A percentile compares a stretch with the other conserved stretches of the same genome.
Evolutionary conservation across 2,113 vertebrate species (phyloP).

Genomic region (Grallaria varia): DNA sequence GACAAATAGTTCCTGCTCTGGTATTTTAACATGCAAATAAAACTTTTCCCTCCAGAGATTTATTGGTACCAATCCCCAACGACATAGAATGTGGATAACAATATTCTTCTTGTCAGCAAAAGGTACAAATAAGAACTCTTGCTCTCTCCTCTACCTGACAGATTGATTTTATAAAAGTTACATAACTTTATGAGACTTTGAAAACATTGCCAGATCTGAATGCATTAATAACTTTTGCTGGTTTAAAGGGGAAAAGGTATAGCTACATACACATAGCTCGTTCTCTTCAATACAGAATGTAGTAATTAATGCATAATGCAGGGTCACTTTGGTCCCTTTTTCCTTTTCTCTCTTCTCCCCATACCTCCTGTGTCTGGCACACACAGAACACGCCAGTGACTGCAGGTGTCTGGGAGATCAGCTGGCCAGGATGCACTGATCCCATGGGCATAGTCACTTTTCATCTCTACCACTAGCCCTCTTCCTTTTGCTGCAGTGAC

Average conservation of each 20-base stretch:
- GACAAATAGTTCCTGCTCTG: background rate
- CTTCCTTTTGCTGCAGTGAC: background rate
- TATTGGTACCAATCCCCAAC: background rate
- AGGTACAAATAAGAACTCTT: background rate
- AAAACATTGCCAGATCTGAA: background rate
- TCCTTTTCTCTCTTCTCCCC: background rate
- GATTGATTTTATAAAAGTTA: background rate
- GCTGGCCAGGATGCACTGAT: background rate
- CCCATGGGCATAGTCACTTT: background rate
- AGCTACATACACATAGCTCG: background rate
- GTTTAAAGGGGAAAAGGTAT: background rate
- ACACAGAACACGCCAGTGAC: background rate
- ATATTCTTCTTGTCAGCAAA: background rate
- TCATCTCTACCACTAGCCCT: background rate
- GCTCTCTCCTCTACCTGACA: background rate
- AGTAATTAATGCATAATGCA: background rate
- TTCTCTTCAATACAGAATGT: background rate
- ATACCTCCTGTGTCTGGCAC: background rate
- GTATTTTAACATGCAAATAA: background rate
- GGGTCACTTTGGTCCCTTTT: background rate
- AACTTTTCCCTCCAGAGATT: background rate
- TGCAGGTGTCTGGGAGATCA: background rate
- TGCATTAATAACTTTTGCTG: background rate
- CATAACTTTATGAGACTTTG: background rate
- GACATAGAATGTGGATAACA: fast-evolving